Evolutionary conservation across 2,797 vertebrate species (phyloP).

Genomic region (Mallotus villosus): DNA sequence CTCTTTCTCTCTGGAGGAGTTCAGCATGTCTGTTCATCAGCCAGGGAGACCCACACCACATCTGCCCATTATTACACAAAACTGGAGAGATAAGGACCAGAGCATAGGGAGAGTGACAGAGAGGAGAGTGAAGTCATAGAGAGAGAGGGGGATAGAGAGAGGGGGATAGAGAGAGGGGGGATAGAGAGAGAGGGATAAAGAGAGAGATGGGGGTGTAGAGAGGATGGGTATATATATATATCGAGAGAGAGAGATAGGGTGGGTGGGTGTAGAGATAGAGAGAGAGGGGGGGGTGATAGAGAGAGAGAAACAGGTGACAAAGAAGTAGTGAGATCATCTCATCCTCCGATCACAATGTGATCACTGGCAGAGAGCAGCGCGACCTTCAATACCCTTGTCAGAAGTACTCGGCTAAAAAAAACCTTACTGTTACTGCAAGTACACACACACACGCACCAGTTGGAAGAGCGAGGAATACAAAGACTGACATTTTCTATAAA

Average conservation of each 20-base stretch:
- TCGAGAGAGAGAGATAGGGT: too few species aligned
- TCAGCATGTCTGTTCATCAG: neutral
- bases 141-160: too few species aligned
- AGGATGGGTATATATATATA: too few species aligned
- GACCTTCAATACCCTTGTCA: constrained; percentile 70
- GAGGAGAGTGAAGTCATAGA: too few species aligned
- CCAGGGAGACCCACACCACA: neutral
- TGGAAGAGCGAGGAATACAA: neutral
- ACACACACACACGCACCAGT: neutral
- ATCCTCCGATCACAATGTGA: constrained; percentile 30
- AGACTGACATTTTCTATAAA: constrained; percentile 3
- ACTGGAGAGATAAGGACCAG: neutral
- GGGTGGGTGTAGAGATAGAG: too few species aligned
- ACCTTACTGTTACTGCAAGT: neutral
- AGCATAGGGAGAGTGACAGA: too few species aligned
- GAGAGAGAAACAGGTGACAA: constrained; percentile 8
- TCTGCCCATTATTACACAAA: constrained; percentile 16
- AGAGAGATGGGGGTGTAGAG: too few species aligned
- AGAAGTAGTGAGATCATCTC: constrained; percentile 20
- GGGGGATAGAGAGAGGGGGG: too few species aligned
- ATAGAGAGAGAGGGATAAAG: too few species aligned
- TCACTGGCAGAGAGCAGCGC: constrained; percentile 34
- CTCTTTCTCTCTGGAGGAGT: neutral
- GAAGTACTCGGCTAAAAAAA: constrained; percentile 36
- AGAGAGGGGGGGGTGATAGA: neutral